Percentiles rank a stretch among this genome's conserved stretches.
Evolutionary conservation across 37 sponge, comb jelly and placozoan species (phyloP).

Genomic region (Sycon ciliatum): DNA sequence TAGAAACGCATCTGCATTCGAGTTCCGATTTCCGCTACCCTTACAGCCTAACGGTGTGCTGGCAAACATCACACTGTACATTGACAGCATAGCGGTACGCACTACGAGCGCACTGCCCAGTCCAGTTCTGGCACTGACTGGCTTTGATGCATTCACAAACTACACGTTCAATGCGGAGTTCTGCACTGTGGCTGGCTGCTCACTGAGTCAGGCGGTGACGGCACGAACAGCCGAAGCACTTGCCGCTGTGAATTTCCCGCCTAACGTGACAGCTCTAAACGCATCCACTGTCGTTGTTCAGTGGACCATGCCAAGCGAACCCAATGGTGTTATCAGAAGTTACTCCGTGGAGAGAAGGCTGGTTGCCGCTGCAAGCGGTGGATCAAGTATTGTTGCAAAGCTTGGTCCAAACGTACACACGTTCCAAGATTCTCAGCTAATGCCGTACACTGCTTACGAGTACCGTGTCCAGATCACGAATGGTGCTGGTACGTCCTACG

Average conservation of each 20-base stretch:
- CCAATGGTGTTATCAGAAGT: slow-evolving; percentile 54
- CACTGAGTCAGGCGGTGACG: slow-evolving; percentile 31
- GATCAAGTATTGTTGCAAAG: no score
- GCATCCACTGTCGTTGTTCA: slow-evolving; percentile 47
- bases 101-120: no score
- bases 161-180: slow-evolving; percentile 55
- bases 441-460: slow-evolving; percentile 53
- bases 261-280: slow-evolving; percentile 34
- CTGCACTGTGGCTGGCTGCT: slow-evolving; percentile 58
- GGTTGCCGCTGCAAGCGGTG: no score
- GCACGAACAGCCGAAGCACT: slow-evolving; percentile 31
- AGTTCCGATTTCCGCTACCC: no score
- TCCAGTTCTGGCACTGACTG: no score
- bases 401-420: no score
- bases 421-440: slow-evolving; percentile 40
- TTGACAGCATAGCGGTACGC: no score
- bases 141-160: slow-evolving; percentile 51
- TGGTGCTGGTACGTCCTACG: slow-evolving; percentile 39
- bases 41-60: no score
- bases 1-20: no score
- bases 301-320: slow-evolving; percentile 51
- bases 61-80: no score
- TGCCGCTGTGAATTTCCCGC: slow-evolving; percentile 38
- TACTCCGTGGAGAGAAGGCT: no score
- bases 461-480: slow-evolving; percentile 51